Percentiles rank a stretch among this genome's conserved stretches.
These are phyloP conservation scores for Naso thynnoides DNA, from an alignment of 2,797 vertebrate species.

Conservation along the genomic window DNA sequence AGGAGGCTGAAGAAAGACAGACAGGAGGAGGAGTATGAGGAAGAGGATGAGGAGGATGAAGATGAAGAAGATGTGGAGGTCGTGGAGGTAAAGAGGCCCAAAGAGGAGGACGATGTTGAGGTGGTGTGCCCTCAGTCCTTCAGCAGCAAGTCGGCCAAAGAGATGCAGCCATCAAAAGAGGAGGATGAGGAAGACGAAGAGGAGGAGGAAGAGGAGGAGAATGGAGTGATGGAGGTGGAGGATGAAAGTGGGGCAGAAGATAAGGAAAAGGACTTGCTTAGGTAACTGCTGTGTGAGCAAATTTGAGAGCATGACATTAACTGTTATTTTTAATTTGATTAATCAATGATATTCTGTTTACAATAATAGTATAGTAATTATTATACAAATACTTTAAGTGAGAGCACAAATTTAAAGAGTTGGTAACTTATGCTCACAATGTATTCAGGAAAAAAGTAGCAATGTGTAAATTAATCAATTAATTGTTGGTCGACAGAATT, in stretches of 20 bases:
- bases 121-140: conserved; percentile 58
- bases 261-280: conserved; percentile 82
- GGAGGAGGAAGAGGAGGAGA: conserved; percentile 76
- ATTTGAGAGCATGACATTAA: background rate
- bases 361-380: too few species aligned
- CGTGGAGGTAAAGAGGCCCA: conserved; percentile 66
- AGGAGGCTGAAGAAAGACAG: conserved; percentile 75
- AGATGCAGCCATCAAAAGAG: conserved; percentile 58
- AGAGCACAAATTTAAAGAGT: too few species aligned
- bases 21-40: conserved; percentile 54
- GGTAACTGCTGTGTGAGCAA: conserved; percentile 65
- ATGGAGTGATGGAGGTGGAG: conserved; percentile 79
- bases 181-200: conserved; percentile 68
- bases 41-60: conserved; percentile 45
- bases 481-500: background rate
- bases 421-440: too few species aligned
- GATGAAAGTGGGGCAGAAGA: conserved; percentile 85
- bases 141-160: conserved; percentile 59
- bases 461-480: background rate
- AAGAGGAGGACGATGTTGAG: conserved; percentile 74
- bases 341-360: too few species aligned
- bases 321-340: too few species aligned
- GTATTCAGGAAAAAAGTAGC: too few species aligned
- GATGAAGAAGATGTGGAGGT: conserved; percentile 70
- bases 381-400: too few species aligned